A percentile compares a stretch with the other conserved stretches of the same genome.
These are phyloP conservation scores for Aporophyla lueneburgensis DNA, from an alignment of 2,888 invertebrate genomes.

Conservation along the genomic window DNA sequence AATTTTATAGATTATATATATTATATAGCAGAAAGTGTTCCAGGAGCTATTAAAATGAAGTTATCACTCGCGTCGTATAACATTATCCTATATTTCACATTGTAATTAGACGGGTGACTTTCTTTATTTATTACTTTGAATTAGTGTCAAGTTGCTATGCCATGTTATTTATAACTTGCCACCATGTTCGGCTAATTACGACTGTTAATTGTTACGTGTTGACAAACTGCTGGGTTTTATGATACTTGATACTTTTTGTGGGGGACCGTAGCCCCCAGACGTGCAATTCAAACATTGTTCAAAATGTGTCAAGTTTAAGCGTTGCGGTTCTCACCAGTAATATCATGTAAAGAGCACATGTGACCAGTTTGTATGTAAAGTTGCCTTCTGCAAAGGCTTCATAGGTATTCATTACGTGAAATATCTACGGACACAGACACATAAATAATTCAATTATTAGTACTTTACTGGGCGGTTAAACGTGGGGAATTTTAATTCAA, in stretches of 20 bases:
- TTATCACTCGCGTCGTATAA: conserved; percentile 52
- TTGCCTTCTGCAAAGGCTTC: conserved; percentile 45
- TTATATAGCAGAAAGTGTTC: conserved; percentile 33
- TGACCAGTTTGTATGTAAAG: conserved; percentile 32
- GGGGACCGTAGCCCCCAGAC: conserved; percentile 12
- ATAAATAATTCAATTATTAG: conserved; percentile 68
- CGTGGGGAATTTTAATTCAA: conserved; percentile 66
- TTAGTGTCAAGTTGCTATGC: conserved; percentile 57
- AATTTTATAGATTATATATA: conserved; percentile 23
- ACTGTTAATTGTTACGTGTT: conserved; percentile 57
- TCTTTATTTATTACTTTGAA: conserved; percentile 53
- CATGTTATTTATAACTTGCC: conserved; percentile 52
- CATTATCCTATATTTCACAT: conserved; percentile 56
- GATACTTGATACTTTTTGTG: conserved; percentile 52
- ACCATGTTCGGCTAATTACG: conserved; percentile 62
- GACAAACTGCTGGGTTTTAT: conserved; percentile 52
- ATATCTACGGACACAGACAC: conserved; percentile 58
- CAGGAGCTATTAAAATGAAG: conserved; percentile 41
- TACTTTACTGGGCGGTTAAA: conserved; percentile 51
- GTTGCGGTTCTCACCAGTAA: conserved; percentile 42
- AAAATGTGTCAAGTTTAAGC: conserved; percentile 55
- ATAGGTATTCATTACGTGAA: conserved; percentile 66
- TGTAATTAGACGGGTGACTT: conserved; percentile 52
- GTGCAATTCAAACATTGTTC: conserved; percentile 23
- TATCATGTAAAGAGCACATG: conserved; percentile 41